These are phyloP conservation scores for Psittacus erithacus DNA, from an alignment of 2,113 vertebrate genomes.

Conservation along the genomic window DNA sequence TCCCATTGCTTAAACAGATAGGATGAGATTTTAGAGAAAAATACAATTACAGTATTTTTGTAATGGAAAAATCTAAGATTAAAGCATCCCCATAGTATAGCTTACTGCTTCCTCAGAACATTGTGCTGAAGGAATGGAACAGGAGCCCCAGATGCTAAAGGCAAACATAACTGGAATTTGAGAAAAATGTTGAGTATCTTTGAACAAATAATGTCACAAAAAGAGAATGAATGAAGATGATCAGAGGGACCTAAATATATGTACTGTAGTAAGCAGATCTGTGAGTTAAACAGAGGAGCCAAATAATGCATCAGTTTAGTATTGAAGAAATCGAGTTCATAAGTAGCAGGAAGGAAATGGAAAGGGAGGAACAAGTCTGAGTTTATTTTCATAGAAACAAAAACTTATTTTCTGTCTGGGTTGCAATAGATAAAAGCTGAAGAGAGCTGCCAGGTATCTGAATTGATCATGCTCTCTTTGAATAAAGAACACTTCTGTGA, in stretches of 20 bases:
- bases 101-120: background rate
- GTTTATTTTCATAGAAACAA: slow-evolving; percentile 15
- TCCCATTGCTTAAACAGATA: background rate
- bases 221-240: background rate
- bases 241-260: background rate
- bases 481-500: slow-evolving; percentile 38
- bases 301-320: background rate
- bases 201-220: background rate
- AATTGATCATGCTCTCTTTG: slow-evolving; percentile 10
- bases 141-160: background rate
- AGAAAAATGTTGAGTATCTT: background rate
- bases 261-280: background rate
- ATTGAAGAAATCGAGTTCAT: background rate
- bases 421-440: background rate
- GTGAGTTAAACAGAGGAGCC: background rate
- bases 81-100: background rate
- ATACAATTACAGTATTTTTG: background rate
- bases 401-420: background rate
- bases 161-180: background rate
- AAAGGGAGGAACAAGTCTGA: background rate
- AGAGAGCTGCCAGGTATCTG: slow-evolving; percentile 34
- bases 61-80: background rate
- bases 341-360: background rate
- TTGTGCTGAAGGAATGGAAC: background rate
- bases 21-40: background rate